phyloP scores from a whole-genome alignment of 2,888 invertebrate genomes.

The Zaprionus obscuricornis region DNA sequence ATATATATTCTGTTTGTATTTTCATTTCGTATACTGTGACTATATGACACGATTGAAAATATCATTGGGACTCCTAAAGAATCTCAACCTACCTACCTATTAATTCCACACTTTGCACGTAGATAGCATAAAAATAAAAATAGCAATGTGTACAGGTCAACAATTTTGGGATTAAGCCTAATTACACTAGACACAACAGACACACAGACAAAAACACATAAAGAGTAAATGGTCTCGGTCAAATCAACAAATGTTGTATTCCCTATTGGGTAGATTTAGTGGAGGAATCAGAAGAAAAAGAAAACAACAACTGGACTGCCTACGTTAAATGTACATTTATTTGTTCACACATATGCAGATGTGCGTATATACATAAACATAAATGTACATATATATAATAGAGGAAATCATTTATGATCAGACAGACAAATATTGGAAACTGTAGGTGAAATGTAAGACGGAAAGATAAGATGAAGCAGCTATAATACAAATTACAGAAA shows the following conservation, averaged over 20 bases:
- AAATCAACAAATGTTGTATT: constrained; percentile 31
- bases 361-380: too few relatives aligned
- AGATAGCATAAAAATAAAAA: neutral
- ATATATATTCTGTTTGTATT: too few relatives aligned
- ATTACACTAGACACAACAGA: too few relatives aligned
- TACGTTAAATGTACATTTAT: neutral
- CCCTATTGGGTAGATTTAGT: constrained; percentile 14
- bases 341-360: neutral
- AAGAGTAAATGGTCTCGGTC: constrained; percentile 18
- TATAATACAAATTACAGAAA: neutral
- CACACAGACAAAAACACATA: neutral
- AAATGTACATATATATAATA: too few relatives aligned
- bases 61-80: neutral
- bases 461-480: neutral
- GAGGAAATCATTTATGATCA: too few relatives aligned
- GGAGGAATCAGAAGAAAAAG: constrained; percentile 23
- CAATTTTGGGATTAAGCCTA: constrained; percentile 14
- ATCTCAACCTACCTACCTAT: constrained; percentile 10
- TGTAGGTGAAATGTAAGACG: neutral
- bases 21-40: too few relatives aligned
- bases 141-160: constrained; percentile 15
- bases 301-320: constrained; percentile 33
- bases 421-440: too few relatives aligned
- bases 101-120: constrained; percentile 7
- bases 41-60: too few relatives aligned